Conservation (phyloP, 2,113 vertebrate species). For the Agapornis roseicollis region DNA sequence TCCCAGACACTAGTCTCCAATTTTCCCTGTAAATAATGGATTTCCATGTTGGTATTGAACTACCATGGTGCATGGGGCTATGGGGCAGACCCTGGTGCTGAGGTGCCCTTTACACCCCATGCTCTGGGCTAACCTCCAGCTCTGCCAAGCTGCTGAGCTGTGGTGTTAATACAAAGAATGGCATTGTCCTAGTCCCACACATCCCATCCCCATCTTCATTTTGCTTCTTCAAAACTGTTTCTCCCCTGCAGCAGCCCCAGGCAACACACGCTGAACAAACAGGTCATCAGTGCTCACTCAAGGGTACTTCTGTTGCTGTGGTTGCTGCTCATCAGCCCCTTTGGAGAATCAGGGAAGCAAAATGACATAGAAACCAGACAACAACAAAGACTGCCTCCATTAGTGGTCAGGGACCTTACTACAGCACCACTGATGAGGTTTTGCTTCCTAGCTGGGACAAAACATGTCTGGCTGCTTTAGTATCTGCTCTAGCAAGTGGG, state of each 20-base stretch:
- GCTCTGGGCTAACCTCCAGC: background rate
- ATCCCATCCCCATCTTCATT: background rate
- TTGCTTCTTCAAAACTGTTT: background rate
- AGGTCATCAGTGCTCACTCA: background rate
- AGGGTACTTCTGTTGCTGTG: background rate
- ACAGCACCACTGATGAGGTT: accelerated
- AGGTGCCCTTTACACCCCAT: background rate
- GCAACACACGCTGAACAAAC: background rate
- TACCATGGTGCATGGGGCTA: accelerated
- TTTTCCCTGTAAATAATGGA: background rate
- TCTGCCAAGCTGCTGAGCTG: background rate
- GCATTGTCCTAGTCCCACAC: accelerated
- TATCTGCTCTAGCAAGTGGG: background rate
- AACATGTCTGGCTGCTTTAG: background rate
- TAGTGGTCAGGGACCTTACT: background rate
- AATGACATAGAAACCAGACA: background rate
- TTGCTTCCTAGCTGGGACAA: background rate
- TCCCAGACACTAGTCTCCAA: background rate
- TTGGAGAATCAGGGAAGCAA: background rate
- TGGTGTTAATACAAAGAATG: background rate
- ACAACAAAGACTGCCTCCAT: background rate
- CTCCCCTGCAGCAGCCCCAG: background rate
- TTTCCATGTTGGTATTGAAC: background rate
- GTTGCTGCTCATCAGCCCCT: background rate
- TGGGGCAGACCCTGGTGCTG: background rate